A percentile compares a stretch with the other conserved stretches of the same genome.
Conservation (phyloP, 1,140 invertebrate genomes). For the Diorhabda sublineata region DNA sequence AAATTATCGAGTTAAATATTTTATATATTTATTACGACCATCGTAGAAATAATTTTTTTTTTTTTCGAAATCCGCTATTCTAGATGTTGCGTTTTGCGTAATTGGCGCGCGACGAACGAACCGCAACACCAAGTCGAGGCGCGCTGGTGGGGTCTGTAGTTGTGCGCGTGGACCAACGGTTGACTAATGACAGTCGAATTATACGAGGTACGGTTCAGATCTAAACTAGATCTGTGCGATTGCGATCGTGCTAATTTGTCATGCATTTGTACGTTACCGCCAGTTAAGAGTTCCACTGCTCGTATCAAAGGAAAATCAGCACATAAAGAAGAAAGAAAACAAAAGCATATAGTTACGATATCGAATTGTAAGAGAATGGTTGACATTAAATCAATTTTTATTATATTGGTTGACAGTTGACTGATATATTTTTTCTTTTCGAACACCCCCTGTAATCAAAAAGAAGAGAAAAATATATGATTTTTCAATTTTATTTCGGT, state of each 20-base stretch:
- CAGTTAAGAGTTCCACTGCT: conserved; percentile 59
- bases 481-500: too few species aligned
- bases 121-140: conserved; percentile 62
- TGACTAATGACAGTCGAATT: conserved; percentile 45
- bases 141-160: conserved; percentile 48
- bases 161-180: conserved; percentile 40
- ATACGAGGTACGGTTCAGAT: conserved; percentile 37
- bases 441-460: too few species aligned
- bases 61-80: conserved; percentile 41
- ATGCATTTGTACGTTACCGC: conserved; percentile 63
- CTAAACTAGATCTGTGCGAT: conserved; percentile 48
- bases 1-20: too few species aligned
- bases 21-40: too few species aligned
- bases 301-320: conserved; percentile 2
- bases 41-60: too few species aligned
- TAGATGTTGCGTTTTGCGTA: conserved; percentile 58
- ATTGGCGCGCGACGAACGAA: conserved; percentile 55
- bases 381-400: neutral
- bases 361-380: neutral
- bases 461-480: too few species aligned
- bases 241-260: conserved; percentile 55
- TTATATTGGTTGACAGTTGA: too few species aligned
- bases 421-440: too few species aligned
- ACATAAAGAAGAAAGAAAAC: neutral
- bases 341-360: neutral